phyloP scores from a whole-genome alignment of 1,140 invertebrate genomes.

The Drosophila insularis region DNA sequence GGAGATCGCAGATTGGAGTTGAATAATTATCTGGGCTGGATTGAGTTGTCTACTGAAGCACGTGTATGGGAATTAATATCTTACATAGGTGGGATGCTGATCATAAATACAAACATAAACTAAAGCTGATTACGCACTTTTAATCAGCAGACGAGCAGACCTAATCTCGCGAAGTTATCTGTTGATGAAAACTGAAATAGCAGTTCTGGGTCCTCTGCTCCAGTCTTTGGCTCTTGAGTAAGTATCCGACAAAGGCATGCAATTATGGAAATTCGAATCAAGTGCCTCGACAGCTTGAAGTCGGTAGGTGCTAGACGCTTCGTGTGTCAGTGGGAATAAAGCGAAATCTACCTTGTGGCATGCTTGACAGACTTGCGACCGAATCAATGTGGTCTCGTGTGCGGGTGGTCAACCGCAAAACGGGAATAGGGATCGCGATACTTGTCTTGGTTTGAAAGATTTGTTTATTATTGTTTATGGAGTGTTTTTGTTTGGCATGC shows the following conservation, averaged over 20 bases:
- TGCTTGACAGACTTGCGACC: slow-evolving; percentile 59
- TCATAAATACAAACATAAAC: neutral
- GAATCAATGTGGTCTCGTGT: slow-evolving; percentile 68
- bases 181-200: slow-evolving; percentile 11
- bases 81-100: too few relatives aligned
- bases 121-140: neutral
- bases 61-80: too few relatives aligned
- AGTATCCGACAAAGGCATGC: slow-evolving; percentile 51
- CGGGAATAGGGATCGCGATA: slow-evolving; percentile 15
- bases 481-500: slow-evolving; percentile 72
- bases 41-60: too few relatives aligned
- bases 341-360: slow-evolving; percentile 43
- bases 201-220: slow-evolving; percentile 1
- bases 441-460: slow-evolving; percentile 56
- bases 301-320: neutral
- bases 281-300: slow-evolving; percentile 58
- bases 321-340: neutral
- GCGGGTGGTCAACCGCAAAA: slow-evolving; percentile 61
- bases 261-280: slow-evolving; percentile 74
- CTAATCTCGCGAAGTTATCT: slow-evolving; percentile 7
- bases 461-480: slow-evolving; percentile 77
- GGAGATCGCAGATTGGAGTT: too few relatives aligned
- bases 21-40: too few relatives aligned
- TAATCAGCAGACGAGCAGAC: neutral
- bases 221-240: slow-evolving; percentile 15